Base-by-base conservation (phyloP, 2,113 vertebrate species). In the Zapus hudsonius region DNA sequence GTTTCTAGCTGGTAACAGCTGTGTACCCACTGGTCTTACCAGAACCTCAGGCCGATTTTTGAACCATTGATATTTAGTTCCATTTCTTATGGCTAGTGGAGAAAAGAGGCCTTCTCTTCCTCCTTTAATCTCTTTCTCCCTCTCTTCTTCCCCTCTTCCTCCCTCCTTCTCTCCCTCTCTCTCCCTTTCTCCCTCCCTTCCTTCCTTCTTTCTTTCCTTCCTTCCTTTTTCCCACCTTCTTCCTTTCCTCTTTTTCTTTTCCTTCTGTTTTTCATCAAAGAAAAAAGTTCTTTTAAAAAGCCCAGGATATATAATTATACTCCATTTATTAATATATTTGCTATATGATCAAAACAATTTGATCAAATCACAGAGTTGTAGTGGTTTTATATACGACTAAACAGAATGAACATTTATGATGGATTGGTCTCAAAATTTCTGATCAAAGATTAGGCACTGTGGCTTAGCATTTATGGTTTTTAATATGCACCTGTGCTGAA, bases 401-500 rank as follows among this genome's bases (percentile, higher is more conserved):
- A 87, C 31, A 94, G 44, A 27, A 55, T 87, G 69, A 70, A 78
- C 59, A 78, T 67, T 81, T 92, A 76, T 13, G 59, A 87, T 59
- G 0, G 1, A 73, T 59, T 84, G 57, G 81, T 84, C 42, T 52
- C 31, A 83, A n/a, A 81, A 87, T 87, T 95, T 93, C 52, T 70
- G 15, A 95, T 67, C 64, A 83, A 47, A 23, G 25, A 84, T 89
- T 72, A 81, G 91, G 55, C 52, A 84, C 78, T 44, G 23, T 72
- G 61, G 91, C 33, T 23, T 64, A 96, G 42, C 47, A 90, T 38
- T 44, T 69, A 55, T 38, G 29, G 44, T 95, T 89, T 93, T 44
- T 76, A 91, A 86, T 94, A 93, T 13, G 70, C 27, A 90, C 63
- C 57, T 79, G 23, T 42, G 36, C 75, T 70, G 55, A 91, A 92